A percentile compares a stretch with the other conserved stretches of the same genome.
Conservation (phyloP, 2,888 invertebrate species). For the Scaptomyza cyrtandrae region DNA sequence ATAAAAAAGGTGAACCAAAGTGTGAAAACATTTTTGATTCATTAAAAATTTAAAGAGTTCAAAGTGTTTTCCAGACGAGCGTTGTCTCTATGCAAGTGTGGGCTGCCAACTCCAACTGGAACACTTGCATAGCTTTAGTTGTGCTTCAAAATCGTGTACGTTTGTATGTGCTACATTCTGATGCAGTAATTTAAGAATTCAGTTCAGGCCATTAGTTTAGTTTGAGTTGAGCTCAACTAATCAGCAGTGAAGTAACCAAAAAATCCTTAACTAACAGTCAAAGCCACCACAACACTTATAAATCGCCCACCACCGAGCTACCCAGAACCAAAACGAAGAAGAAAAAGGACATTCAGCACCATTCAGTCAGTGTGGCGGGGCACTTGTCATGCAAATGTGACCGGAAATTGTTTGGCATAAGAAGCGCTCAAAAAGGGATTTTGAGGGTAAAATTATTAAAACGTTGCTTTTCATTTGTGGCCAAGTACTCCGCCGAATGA, state of each 20-base stretch:
- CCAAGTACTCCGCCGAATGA: constrained; percentile 42
- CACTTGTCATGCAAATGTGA: constrained; percentile 78
- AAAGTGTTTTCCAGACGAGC: constrained; percentile 81
- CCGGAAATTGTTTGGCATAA: constrained; percentile 70
- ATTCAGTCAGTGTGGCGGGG: constrained; percentile 19
- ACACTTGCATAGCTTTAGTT: constrained; percentile 38
- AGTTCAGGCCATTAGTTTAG: background rate
- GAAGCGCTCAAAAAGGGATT: constrained; percentile 57
- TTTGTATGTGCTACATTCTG: constrained; percentile 17
- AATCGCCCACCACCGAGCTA: constrained; percentile 15
- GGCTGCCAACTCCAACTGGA: constrained; percentile 16
- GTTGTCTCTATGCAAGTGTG: constrained; percentile 42
- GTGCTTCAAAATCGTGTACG: constrained; percentile 11
- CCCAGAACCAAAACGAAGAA: constrained; percentile 15
- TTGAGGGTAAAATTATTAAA: constrained; percentile 75
- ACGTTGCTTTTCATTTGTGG: constrained; percentile 72
- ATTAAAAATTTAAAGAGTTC: constrained; percentile 84
- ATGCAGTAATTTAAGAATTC: constrained; percentile 12
- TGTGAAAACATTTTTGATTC: constrained; percentile 83
- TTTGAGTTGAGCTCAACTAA: constrained; percentile 2
- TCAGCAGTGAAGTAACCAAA: constrained; percentile 13
- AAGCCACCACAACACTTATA: constrained; percentile 50
- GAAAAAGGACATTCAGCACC: constrained; percentile 1
- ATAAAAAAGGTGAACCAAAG: constrained; percentile 66
- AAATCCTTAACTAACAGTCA: constrained; percentile 20